Evolutionary conservation across 2,888 invertebrate species (phyloP), one percentile per base, ranked within the genome.

Genomic region (Blastobasis lacticolella): DNA sequence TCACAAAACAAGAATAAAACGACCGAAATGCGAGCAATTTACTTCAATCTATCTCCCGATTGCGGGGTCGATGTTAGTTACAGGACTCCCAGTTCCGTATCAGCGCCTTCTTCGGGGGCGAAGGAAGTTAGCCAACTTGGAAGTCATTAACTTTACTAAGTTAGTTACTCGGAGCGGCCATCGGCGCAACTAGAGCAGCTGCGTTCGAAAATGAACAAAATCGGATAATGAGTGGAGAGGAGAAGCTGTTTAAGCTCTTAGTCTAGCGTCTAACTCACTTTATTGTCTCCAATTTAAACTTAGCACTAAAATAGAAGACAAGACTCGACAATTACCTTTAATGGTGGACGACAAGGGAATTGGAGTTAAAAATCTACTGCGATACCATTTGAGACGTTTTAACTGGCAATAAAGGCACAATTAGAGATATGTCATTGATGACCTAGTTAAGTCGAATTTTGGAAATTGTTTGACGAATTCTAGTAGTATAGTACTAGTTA

Each of bases 101-200:
- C 70, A 63, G 55, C 58, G 64, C 60, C 60, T 69, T 57, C 60
- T 63, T 64, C 59, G 57, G 52, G 45, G 54, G 50, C 57, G 57
- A 54, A 64, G 54, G 48, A 55, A 60, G 58, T 63, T 66, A 64
- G 69, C 63, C 57, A 69, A 76, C 67, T 78, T 75, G 61, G 66
- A 47, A 74, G 72, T 73, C 74, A 77, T 78, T 78, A 78, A 77
- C 75, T 79, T 73, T 62, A 63, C 63, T 75, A 76, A 78, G 71
- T 77, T 72, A 62, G 73, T 78, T 76, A 70, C 69, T 64, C 57
- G 55, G 59, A 58, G 62, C 57, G 59, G 63, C 49, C 46, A 10
- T 63, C 60, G 60, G 64, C 66, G 65, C 67, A 68, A 53, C 48
- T 57, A 56, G 51, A 50, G 59, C 75, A 75, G 70, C 73, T 76